Evolutionary conservation across 1,140 invertebrate genomes (phyloP), one percentile per base, ranked within the genome.

Genomic region (Cydia pomonella): DNA sequence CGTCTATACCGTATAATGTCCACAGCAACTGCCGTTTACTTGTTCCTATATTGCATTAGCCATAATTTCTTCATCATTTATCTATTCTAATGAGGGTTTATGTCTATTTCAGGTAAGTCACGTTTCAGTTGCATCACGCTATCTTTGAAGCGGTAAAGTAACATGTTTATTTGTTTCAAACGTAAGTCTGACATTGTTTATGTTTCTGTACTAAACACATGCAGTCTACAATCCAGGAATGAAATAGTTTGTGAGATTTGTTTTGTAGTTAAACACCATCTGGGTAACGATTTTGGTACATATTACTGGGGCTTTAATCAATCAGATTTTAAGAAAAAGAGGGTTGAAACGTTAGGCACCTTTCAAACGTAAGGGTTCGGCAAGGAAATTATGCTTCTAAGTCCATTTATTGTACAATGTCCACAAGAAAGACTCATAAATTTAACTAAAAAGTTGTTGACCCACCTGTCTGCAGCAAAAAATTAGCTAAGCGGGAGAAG

Each of bases 91-190:
- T 69, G 64, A 33, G 9, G 41, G 33, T 69, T 69, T 69, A 62
- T 62, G 27, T 69, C n/a, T 69, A 33, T 69, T 69, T 38, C 64
- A 69, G 64, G 64, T 69, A 69, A 69, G 64, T 69, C 64, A 69
- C 64, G 64, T 69, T 69, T 69, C 64, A 69, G 64, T 33, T 38
- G 27, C 29, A 16, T 69, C 64, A 69, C 53, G 53, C 53, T 59
- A 69, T 33, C 63, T 29, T 9, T 33, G 29, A 33, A 33, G 64
- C 18, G 29, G 13, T 18, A 38, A 41, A 38, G 2, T 33, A 33
- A 69, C 64, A 69, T 38, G 64, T 69, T 69, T 69, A 29, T 33
- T 64, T 64, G 13, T 3, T n/a, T 59, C 21, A 23, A 59, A 59
- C 18, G 53, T 21, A 23, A 59, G 53, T 9, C 53, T 21, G 18